Conservation (phyloP, 35 echinoderm and acorn worm genomes). For the Lytechinus variegatus region DNA sequence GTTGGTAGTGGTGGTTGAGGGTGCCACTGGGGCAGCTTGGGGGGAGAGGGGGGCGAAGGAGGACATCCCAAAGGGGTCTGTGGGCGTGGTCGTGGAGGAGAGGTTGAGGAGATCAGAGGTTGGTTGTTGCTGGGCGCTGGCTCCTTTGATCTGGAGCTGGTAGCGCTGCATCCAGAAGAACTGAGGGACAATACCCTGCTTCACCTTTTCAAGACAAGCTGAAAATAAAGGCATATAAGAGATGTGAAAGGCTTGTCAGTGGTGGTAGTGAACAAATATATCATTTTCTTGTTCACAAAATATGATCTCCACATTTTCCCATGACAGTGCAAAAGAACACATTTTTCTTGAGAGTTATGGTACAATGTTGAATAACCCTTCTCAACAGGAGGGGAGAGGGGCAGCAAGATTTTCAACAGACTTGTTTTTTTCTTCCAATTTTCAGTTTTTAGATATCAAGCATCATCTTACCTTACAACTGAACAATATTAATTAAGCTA, state of each 20-base stretch:
- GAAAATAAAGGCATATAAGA: neutral
- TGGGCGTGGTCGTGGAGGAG: neutral
- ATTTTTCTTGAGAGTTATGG: too few relatives aligned
- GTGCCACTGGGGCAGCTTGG: neutral
- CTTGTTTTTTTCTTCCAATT: too few relatives aligned
- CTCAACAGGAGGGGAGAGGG: too few relatives aligned
- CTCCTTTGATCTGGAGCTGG: slow-evolving; percentile 45
- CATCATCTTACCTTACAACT: too few relatives aligned
- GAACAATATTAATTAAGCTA: too few relatives aligned
- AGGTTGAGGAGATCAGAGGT: slow-evolving; percentile 29
- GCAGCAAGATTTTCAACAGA: too few relatives aligned
- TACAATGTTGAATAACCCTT: too few relatives aligned
- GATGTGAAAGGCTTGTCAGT: neutral
- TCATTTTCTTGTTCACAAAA: too few relatives aligned
- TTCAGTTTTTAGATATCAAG: too few relatives aligned
- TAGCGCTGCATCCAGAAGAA: slow-evolving; percentile 73
- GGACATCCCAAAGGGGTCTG: slow-evolving; percentile 63
- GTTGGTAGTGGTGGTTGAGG: neutral
- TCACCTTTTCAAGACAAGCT: slow-evolving; percentile 77
- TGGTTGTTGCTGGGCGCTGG: neutral
- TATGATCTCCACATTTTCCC: too few relatives aligned
- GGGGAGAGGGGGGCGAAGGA: neutral
- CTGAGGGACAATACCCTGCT: slow-evolving; percentile 64
- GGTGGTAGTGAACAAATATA: neutral
- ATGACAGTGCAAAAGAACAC: too few relatives aligned